Base-by-base conservation (phyloP, 2,113 vertebrate genomes). In the Chrysemys picta region DNA sequence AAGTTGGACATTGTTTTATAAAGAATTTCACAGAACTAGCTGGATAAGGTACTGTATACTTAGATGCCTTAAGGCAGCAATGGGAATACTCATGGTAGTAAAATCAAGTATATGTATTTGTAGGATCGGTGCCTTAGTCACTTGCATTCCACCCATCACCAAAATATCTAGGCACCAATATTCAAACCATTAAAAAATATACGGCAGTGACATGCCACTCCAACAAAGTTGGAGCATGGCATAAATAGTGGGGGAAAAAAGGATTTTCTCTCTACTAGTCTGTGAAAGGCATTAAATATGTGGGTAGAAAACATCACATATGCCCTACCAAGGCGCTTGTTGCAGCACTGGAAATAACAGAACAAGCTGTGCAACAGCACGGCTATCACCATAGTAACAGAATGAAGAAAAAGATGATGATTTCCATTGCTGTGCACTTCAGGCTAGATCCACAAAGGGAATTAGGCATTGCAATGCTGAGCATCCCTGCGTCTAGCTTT, bases 321-420 rank as follows among this genome's bases (percentile, higher is more conserved):
- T 91, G 92, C 76, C 90, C 94, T 91, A 50, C n/a, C 90, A 86
- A 91, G 96, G 89, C 94, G 92, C 85, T 50, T 96, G 97, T 83
- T 97, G 97, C 97, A 97, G 97, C 92, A 91, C 72, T 62, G 93
- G 91, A 90, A 92, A 56, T 22, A 45, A 75, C 85, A 59, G 85
- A 94, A 87, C 31, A 75, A 82, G 87, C 96, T 78, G 82, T 65
- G 96, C 84, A 31, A 88, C 89, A 95, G 88, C 42, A 85, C 8
- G 94, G 93, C 82, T 45, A 92, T 98, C 93, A 95, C 97, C 97
- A 98, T 97, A 85, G 97, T 27, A 97, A 98, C 97, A 80, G 92
- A 85, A 35, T 47, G 57, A 79, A 52, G 14, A 72, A 88, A 79
- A 87, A 84, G 52, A 91, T 91, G 90, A 50, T 1, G n/a, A n/a